These are phyloP conservation scores for Austrolebias charrua DNA, from an alignment of 2,797 vertebrate genomes.

Conservation along the genomic window DNA sequence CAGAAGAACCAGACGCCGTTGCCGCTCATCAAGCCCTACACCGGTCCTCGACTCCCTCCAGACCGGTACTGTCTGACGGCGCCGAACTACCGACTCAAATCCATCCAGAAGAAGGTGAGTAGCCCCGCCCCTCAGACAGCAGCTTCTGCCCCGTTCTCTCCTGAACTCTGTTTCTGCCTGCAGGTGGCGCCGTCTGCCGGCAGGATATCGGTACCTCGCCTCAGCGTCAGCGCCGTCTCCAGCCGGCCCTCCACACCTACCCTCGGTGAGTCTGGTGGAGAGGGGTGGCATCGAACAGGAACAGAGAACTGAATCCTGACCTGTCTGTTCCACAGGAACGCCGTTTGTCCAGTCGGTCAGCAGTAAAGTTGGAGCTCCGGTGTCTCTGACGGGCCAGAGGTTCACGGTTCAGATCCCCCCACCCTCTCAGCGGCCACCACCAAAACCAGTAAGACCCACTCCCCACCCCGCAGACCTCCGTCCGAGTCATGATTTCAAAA, in stretches of 20 bases:
- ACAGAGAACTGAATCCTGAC: background rate
- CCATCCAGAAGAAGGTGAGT: slow-evolving; percentile 92
- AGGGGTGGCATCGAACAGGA: too few species aligned
- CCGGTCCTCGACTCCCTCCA: slow-evolving; percentile 90
- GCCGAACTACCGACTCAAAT: slow-evolving; percentile 93
- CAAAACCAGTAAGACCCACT: slow-evolving; percentile 83
- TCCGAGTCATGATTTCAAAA: too few species aligned
- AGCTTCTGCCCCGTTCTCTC: accelerated
- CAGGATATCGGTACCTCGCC: slow-evolving; percentile 89
- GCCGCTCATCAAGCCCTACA: slow-evolving; percentile 92
- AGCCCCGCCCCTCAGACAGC: accelerated
- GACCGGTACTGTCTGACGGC: slow-evolving; percentile 94
- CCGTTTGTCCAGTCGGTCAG: slow-evolving; percentile 84
- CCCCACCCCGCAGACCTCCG: too few species aligned
- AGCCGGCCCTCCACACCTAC: slow-evolving; percentile 91
- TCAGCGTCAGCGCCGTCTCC: slow-evolving; percentile 89
- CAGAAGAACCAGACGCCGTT: slow-evolving; percentile 93
- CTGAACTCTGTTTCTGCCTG: background rate
- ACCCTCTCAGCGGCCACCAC: slow-evolving; percentile 82
- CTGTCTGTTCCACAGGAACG: slow-evolving; percentile 68
- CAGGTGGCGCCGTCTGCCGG: slow-evolving; percentile 81
- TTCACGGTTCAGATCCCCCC: slow-evolving; percentile 95
- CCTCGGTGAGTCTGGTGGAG: slow-evolving; percentile 85
- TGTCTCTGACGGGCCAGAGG: slow-evolving; percentile 88
- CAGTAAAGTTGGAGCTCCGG: slow-evolving; percentile 84